A percentile compares a stretch with the other conserved stretches of the same genome.
phyloP scores from a whole-genome alignment of 37 sponge, comb jelly and placozoan genomes.

The Aphrocallistes beatrix region DNA sequence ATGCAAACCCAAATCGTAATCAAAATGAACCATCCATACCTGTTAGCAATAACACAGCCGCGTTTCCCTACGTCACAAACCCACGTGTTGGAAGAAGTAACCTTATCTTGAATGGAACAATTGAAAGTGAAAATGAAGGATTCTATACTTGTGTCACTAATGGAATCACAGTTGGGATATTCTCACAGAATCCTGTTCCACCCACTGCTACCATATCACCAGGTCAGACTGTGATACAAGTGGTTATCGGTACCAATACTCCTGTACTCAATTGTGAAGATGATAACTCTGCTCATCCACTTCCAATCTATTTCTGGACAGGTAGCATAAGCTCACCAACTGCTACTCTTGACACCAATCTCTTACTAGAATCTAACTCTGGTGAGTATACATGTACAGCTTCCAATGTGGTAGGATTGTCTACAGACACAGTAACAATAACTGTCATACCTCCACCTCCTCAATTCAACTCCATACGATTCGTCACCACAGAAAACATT shows the following conservation, averaged over 20 bases:
- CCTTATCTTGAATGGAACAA: background rate
- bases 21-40: background rate
- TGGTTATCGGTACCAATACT: background rate
- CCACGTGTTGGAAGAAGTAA: background rate
- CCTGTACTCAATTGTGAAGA: background rate
- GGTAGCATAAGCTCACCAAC: background rate
- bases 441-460: background rate
- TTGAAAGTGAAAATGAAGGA: background rate
- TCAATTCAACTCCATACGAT: background rate
- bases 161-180: background rate
- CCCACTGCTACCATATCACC: background rate
- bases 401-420: background rate
- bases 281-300: background rate
- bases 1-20: background rate
- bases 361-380: background rate
- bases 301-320: conserved; percentile 5
- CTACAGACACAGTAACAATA: background rate
- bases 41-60: background rate
- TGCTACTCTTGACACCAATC: background rate
- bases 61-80: background rate
- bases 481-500: background rate
- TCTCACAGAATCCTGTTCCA: background rate
- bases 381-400: background rate
- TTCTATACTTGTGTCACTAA: background rate
- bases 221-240: background rate